Conservation (phyloP, 37 sponge, comb jelly and placozoan genomes). For the Aplysina aerophoba region DNA sequence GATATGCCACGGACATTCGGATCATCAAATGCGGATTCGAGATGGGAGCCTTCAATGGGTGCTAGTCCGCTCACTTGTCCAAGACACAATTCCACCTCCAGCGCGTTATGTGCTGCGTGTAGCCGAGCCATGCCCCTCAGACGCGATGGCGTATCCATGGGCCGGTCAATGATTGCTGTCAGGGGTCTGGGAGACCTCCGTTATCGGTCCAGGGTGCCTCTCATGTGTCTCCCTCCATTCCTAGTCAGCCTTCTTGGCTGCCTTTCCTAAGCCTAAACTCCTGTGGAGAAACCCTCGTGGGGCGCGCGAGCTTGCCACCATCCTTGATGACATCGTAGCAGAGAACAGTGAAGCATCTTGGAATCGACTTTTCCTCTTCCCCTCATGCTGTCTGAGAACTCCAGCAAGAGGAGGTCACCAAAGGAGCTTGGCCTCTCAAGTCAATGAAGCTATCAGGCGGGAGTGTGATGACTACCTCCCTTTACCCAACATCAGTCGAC, state of each 20-base stretch:
- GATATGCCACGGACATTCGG: too few relatives aligned
- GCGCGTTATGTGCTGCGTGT: not conserved
- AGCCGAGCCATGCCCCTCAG: conserved; percentile 5
- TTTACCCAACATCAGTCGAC: not conserved
- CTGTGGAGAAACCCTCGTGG: not conserved
- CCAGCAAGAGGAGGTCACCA: not conserved
- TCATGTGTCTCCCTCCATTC: not conserved
- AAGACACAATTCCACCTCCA: not conserved
- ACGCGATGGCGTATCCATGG: not conserved
- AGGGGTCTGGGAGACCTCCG: conserved; percentile 1
- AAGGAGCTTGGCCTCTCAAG: conserved; percentile 8
- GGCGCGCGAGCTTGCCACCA: not conserved
- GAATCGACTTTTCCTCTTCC: not conserved
- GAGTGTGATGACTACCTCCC: not conserved
- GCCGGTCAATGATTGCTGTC: conserved; percentile 1
- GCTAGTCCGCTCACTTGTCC: not conserved
- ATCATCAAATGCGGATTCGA: too few relatives aligned
- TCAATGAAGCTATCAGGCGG: not conserved
- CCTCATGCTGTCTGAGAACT: not conserved
- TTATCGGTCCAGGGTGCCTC: not conserved
- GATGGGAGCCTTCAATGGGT: not conserved
- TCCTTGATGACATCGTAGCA: not conserved
- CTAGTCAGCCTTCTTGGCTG: not conserved
- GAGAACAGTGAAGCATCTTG: not conserved
- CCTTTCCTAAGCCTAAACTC: not conserved